Base-by-base conservation (phyloP, 2,113 vertebrate species). In the Anas platyrhynchos region DNA sequence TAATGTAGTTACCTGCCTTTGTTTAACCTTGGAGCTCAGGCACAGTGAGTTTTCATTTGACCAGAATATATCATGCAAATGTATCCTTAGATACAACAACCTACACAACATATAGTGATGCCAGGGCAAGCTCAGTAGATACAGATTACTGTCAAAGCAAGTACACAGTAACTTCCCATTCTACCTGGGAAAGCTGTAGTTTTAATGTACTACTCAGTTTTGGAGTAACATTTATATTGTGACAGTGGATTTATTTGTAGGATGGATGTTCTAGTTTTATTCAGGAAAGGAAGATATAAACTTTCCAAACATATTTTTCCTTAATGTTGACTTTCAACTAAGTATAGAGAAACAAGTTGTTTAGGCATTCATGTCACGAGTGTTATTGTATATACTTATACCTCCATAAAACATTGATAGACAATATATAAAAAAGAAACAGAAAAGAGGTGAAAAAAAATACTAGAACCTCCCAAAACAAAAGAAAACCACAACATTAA, bases 91-190 rank as follows among this genome's bases (percentile, higher is more conserved):
- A 55, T 56, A 20, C 15, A 56, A 36, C 15, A 44, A 52, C 44
- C 17, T 21, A 6, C 1, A 2, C 17, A 55, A 41, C 46, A 56
- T 1, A 0, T 48, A 48, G 46, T 48, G 21, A 48, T 48, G 46
- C 46, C 66, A 27, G 46, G 54, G 27, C 29, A 67, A 67, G 18
- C 41, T 61, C 26, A 27, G 36, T 5, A 52, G 21, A 9, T 16
- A 26, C 27, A 52, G 43, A 18, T 31, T 25, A 34, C 44, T 52
- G 34, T 7, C 56, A 36, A 38, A 89, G 36, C 11, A 41, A 20
- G 21, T 32, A 61, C 27, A 18, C 14, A 10, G 56, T 16, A 72
- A 16, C 36, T 72, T 76, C 61, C 27, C 11, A 17, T 67, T 38
- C 38, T 34, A 44, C 55, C 32, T 14, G 29, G 11, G 14, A 79